Conservation (phyloP, 35 echinoderm and acorn worm species). For the Heliocidaris tuberculata region DNA sequence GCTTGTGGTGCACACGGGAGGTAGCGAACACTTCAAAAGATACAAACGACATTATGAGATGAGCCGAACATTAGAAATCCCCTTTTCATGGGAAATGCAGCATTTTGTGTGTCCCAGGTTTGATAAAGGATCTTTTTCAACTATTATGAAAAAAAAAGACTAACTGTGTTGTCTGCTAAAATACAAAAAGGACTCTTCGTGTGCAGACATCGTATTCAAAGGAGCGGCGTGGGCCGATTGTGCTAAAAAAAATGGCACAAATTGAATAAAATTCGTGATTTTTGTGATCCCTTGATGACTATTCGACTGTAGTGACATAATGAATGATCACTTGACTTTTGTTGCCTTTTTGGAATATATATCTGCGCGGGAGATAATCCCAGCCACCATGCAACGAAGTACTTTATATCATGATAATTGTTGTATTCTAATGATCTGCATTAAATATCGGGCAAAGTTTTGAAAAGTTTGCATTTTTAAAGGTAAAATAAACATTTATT, state of each 20-base stretch:
- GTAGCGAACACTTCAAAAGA: not conserved
- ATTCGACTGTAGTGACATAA: not conserved
- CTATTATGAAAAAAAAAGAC: not conserved
- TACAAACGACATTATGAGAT: not conserved
- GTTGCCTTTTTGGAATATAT: not conserved
- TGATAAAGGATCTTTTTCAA: not conserved
- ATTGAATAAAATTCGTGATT: not conserved
- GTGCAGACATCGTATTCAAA: not conserved
- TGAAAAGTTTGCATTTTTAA: too few relatives aligned
- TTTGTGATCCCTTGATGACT: not conserved
- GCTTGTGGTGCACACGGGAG: not conserved
- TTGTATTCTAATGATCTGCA: too few relatives aligned
- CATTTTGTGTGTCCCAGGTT: not conserved
- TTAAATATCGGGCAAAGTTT: too few relatives aligned
- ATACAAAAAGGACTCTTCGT: not conserved
- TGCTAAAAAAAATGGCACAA: not conserved
- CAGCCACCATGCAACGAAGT: not conserved
- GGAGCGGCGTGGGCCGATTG: not conserved
- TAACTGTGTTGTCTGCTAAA: not conserved
- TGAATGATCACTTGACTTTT: not conserved
- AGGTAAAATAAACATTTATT: too few relatives aligned
- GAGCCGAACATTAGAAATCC: not conserved
- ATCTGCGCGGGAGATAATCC: not conserved
- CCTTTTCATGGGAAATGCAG: not conserved
- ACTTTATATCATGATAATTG: not conserved